Conservation (phyloP, 2,888 invertebrate species). For the Lagria hirta region DNA sequence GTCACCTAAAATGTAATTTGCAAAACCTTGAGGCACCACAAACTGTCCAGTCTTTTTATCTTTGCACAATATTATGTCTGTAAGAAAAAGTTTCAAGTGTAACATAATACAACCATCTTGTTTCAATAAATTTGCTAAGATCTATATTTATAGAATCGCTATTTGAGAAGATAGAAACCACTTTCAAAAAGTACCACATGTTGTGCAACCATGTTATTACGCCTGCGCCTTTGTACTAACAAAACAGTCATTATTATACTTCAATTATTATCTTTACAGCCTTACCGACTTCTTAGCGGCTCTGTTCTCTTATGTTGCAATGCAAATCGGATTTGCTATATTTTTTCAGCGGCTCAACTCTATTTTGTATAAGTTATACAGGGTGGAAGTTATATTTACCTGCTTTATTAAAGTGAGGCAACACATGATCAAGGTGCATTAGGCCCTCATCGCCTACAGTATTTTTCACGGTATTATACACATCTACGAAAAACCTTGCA, state of each 20-base stretch:
- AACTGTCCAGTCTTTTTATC: constrained; percentile 57
- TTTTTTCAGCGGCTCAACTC: too few species aligned
- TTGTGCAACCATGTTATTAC: too few species aligned
- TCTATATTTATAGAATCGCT: too few species aligned
- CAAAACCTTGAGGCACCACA: constrained; percentile 55
- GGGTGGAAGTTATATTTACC: constrained; percentile 50
- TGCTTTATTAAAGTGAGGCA: constrained; percentile 69
- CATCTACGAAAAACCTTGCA: constrained; percentile 62
- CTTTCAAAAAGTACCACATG: too few species aligned
- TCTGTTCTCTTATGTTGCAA: too few species aligned
- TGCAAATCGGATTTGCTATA: too few species aligned
- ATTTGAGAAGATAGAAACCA: not conserved
- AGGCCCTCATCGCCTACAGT: constrained; percentile 57
- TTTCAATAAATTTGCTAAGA: not conserved
- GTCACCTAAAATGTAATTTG: constrained; percentile 57
- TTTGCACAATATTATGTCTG: constrained; percentile 49
- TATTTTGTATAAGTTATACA: too few species aligned
- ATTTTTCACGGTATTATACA: constrained; percentile 56
- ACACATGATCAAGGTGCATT: constrained; percentile 60
- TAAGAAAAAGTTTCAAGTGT: constrained; percentile 23
- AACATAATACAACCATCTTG: constrained; percentile 9
- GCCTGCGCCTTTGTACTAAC: too few species aligned
- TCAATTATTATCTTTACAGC: too few species aligned
- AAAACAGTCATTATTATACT: too few species aligned
- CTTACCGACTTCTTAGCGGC: too few species aligned